Percentiles rank a stretch among this genome's conserved stretches.
These are phyloP conservation scores for Galaxias olidus DNA, from an alignment of 2,797 vertebrate species.

Conservation along the genomic window DNA sequence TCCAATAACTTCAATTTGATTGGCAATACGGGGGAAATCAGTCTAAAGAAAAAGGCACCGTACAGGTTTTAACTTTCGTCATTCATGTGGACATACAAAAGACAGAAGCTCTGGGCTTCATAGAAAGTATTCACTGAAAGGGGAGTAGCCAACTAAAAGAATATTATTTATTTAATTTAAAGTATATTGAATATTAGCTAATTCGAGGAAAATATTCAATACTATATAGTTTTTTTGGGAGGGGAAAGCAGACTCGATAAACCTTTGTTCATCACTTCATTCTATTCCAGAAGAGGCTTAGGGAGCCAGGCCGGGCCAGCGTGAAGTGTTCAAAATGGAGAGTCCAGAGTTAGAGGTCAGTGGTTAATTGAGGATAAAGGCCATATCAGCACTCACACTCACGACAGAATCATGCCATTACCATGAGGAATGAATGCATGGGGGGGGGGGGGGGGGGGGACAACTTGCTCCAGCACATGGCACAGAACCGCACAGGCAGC, in stretches of 20 bases:
- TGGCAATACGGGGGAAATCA: constrained; percentile 27
- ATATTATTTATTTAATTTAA: constrained; percentile 3
- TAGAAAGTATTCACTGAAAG: constrained; percentile 11
- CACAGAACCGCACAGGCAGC: constrained; percentile 55
- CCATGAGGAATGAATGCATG: constrained; percentile 43
- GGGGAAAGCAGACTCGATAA: too few species aligned
- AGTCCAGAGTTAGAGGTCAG: too few species aligned
- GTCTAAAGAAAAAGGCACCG: constrained; percentile 66
- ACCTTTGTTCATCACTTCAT: too few species aligned
- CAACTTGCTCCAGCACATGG: constrained; percentile 43
- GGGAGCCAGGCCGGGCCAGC: constrained; percentile 33
- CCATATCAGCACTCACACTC: constrained; percentile 52
- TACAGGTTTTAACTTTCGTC: constrained; percentile 36
- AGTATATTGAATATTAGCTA: constrained; percentile 17
- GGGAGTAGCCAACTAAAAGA: constrained; percentile 8
- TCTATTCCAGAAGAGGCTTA: constrained; percentile 31
- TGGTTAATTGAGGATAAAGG: too few species aligned
- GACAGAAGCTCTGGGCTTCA: constrained; percentile 11
- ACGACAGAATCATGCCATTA: constrained; percentile 65
- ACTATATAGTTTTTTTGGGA: not conserved
- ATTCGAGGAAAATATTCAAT: constrained; percentile 31
- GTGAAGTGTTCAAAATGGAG: too few species aligned
- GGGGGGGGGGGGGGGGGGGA: too few species aligned
- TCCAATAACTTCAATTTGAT: not conserved
- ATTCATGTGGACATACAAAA: constrained; percentile 52